Base-by-base conservation (phyloP, 2,797 vertebrate genomes). In the Kryptopterus vitreolus region DNA sequence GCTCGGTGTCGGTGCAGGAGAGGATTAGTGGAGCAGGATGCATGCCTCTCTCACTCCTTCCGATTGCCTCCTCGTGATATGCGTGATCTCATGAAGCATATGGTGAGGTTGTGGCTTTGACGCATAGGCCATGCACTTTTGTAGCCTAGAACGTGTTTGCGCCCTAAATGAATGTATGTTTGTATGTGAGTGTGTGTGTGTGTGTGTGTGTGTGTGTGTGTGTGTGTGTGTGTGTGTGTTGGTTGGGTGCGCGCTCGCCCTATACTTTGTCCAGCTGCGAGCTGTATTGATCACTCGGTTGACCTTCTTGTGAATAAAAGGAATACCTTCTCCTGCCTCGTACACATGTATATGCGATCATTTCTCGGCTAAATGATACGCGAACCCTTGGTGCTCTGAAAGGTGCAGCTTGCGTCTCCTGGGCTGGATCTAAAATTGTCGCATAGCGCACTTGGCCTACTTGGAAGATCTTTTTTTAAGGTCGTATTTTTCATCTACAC, bases 301-400 rank as follows among this genome's bases (percentile, higher is more conserved):
- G 94, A 95, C 94, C 93, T 94, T 85, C 77, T 85, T 81, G 69
- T 91, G 85, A 90, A 93, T 90, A 88, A 87, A 77, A 86, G 90
- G 92, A 92, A 92, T 90, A 92, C 87, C 84, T 63, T 85, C 79
- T 81, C 74, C 63, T 72, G 59, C 46, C 65, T 57, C 65, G 20
- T 38, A 38, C 48, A 76, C 26, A 16, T 26, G 53, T 29, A 3
- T 46, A 46, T 12, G 7, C 0, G 58, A 48, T 20, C 7, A 18
- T 77, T 62, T 77, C 2, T 10, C 29, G 26, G 38, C 7, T 43
- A 2, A 29, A 31, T 13, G 61, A 53, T 46, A 74, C 38, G 38
- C 38, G 10, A 43, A 6, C 38, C n/a, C 38, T 1, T 43, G 38
- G 38, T 43, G 50, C 24, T 53, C 26, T 61, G 58, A 43, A 65